Evolutionary conservation across 2,797 vertebrate genomes (phyloP).

Genomic region (Syngnathus acus): DNA sequence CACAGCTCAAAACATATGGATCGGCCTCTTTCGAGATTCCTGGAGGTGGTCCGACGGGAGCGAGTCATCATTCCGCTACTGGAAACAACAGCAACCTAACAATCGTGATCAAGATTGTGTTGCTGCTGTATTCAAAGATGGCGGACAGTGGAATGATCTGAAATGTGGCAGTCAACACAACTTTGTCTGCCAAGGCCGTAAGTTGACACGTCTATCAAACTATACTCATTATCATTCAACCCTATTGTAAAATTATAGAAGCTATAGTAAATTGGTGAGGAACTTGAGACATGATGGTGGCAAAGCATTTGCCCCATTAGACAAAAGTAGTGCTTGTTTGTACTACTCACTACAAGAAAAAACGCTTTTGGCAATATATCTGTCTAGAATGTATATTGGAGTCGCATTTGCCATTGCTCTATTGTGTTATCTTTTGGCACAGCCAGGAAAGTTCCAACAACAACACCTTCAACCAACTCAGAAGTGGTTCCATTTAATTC

Average conservation of each 20-base stretch:
- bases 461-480: background rate
- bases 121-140: slow-evolving; percentile 17
- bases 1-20: slow-evolving; percentile 41
- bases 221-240: too few species aligned
- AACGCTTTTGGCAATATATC: too few species aligned
- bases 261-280: background rate
- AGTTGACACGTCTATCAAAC: slow-evolving; percentile 16
- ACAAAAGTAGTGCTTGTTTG: background rate
- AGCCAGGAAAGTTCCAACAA: slow-evolving; percentile 26
- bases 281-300: background rate
- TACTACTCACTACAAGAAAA: background rate
- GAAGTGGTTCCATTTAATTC: background rate
- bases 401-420: too few species aligned
- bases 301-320: background rate
- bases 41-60: slow-evolving; percentile 64
- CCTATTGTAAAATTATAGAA: too few species aligned
- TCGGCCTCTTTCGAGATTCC: slow-evolving; percentile 61
- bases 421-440: slow-evolving; percentile 13
- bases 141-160: slow-evolving; percentile 47
- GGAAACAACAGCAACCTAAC: slow-evolving; percentile 35
- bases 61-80: slow-evolving; percentile 52
- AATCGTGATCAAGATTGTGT: slow-evolving; percentile 29
- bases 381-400: too few species aligned
- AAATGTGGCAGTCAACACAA: background rate
- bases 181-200: slow-evolving; percentile 56